phyloP scores from a whole-genome alignment of 2,113 vertebrate genomes.

The Noctilio leporinus region DNA sequence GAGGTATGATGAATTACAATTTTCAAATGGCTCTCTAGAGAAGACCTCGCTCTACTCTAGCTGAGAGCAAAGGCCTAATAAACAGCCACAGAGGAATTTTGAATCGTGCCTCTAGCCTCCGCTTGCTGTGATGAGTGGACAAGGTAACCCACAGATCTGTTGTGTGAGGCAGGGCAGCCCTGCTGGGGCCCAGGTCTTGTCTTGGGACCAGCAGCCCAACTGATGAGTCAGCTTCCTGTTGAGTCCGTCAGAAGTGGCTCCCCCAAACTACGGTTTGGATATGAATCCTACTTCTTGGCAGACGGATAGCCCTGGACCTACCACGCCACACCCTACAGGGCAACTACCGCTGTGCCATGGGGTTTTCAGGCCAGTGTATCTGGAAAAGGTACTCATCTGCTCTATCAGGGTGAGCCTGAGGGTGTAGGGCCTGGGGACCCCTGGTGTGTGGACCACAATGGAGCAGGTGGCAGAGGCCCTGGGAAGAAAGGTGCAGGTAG shows the following conservation, averaged over 20 bases:
- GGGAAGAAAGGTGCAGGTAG: background rate
- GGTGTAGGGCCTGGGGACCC: too few species aligned
- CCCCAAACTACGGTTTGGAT: background rate
- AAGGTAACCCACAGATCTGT: constrained; percentile 7
- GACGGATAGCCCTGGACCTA: background rate
- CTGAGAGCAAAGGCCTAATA: background rate
- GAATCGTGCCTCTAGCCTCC: background rate
- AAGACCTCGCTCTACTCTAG: background rate
- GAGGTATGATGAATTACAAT: background rate
- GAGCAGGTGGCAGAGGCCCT: too few species aligned
- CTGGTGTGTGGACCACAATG: background rate
- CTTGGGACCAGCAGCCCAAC: constrained; percentile 38
- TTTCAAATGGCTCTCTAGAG: background rate
- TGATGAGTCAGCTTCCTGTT: background rate
- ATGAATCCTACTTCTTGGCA: constrained; percentile 20
- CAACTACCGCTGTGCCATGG: constrained; percentile 36
- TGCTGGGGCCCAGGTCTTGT: background rate
- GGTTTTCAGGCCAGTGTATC: constrained; percentile 16
- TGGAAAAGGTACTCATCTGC: constrained; percentile 31
- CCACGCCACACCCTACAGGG: constrained; percentile 28
- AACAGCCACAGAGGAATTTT: background rate
- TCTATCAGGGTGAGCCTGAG: background rate
- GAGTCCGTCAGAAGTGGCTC: constrained; percentile 8
- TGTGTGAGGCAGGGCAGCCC: background rate
- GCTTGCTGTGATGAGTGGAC: background rate